phyloP scores from a whole-genome alignment of 1,140 invertebrate genomes.

The Helicoverpa zea region DNA sequence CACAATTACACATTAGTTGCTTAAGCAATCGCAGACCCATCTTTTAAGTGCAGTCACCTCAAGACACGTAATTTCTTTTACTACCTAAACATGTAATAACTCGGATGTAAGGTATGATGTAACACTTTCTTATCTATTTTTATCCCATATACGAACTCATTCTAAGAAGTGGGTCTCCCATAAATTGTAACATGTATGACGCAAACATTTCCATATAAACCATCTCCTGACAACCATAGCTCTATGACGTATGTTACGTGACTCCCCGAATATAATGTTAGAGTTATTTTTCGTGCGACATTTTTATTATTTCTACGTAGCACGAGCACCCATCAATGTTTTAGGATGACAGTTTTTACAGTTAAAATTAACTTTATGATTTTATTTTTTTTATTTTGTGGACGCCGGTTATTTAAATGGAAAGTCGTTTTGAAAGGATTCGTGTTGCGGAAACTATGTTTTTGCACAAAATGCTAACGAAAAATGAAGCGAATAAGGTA shows the following conservation, averaged over 20 bases:
- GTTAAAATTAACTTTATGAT: constrained; percentile 7
- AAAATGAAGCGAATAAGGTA: no score
- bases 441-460: neutral
- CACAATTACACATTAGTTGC: no score
- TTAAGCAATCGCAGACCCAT: no score
- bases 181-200: no score
- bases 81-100: no score
- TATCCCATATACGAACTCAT: no score
- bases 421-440: neutral
- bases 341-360: constrained; percentile 1
- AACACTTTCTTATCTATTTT: no score
- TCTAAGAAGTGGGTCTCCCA: no score
- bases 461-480: no score
- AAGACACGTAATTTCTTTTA: no score
- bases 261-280: constrained; percentile 11
- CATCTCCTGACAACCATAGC: neutral
- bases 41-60: no score
- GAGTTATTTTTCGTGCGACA: constrained; percentile 11
- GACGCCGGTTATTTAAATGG: neutral
- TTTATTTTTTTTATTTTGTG: constrained; percentile 5
- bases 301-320: constrained; percentile 22
- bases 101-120: no score
- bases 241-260: constrained; percentile 5
- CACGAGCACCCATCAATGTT: neutral
- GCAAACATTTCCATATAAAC: neutral